Evolutionary conservation across 2,888 invertebrate species (phyloP).

Genomic region (Metallyticus violacea): DNA sequence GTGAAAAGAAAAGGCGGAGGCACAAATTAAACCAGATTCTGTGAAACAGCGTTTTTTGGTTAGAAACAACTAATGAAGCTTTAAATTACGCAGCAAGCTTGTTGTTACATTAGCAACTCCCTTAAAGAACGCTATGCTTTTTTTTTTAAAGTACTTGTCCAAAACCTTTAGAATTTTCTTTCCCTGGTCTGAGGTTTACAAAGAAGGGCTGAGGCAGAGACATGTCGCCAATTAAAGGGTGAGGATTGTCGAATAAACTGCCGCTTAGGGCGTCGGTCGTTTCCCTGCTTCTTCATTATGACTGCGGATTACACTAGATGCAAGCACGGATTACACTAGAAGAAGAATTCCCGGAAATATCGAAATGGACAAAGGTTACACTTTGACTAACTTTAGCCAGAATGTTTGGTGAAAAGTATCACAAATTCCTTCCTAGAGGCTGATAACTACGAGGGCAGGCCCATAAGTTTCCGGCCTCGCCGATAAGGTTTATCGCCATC

Average conservation of each 20-base stretch:
- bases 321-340: no score
- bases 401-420: no score
- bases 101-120: not conserved
- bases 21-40: not conserved
- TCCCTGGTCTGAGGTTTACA: not conserved
- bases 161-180: not conserved
- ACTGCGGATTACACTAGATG: not conserved
- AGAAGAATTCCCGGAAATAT: no score
- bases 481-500: no score
- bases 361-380: no score
- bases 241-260: not conserved
- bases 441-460: no score
- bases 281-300: not conserved
- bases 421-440: no score
- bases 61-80: not conserved
- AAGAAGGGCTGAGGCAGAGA: no score
- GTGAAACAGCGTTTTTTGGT: not conserved
- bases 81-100: not conserved
- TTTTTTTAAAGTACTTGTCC: not conserved
- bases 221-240: not conserved
- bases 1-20: not conserved
- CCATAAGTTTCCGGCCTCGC: no score
- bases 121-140: no score
- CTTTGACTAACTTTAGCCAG: no score
- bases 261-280: not conserved